phyloP scores from a whole-genome alignment of 2,888 invertebrate genomes.

The Bellardia pandia region DNA sequence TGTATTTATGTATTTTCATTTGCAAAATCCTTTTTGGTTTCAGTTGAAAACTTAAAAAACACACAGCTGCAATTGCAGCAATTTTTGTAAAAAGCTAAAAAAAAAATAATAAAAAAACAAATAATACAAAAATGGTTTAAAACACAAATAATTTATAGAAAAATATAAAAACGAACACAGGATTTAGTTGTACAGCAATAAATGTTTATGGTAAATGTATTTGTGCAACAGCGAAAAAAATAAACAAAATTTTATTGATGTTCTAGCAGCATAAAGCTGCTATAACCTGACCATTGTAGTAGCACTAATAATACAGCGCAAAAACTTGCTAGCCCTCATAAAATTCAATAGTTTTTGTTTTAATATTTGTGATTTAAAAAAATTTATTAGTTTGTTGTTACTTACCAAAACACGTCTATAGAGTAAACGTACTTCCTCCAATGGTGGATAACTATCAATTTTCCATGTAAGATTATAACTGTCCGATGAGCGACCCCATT shows the following conservation, averaged over 20 bases:
- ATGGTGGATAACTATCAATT: slow-evolving; percentile 89
- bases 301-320: not conserved
- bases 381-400: slow-evolving; percentile 59
- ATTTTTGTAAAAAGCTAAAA: slow-evolving; percentile 5
- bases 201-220: slow-evolving; percentile 61
- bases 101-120: not conserved
- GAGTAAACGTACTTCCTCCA: slow-evolving; percentile 88
- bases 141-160: slow-evolving; percentile 63
- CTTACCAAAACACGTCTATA: slow-evolving; percentile 88
- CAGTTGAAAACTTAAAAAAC: slow-evolving; percentile 21
- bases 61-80: slow-evolving; percentile 58
- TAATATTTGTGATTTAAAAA: slow-evolving; percentile 7
- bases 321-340: slow-evolving; percentile 11
- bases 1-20: slow-evolving; percentile 43
- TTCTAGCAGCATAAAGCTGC: not conserved
- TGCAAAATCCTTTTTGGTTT: slow-evolving; percentile 11
- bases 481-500: slow-evolving; percentile 86
- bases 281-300: slow-evolving; percentile 19
- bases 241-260: slow-evolving; percentile 41
- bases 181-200: slow-evolving; percentile 64
- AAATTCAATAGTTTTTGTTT: slow-evolving; percentile 9
- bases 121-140: slow-evolving; percentile 15
- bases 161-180: slow-evolving; percentile 43
- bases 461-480: slow-evolving; percentile 89
- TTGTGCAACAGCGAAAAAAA: slow-evolving; percentile 19